Evolutionary conservation across 1,140 invertebrate species (phyloP).

Genomic region (Magallana angulata): DNA sequence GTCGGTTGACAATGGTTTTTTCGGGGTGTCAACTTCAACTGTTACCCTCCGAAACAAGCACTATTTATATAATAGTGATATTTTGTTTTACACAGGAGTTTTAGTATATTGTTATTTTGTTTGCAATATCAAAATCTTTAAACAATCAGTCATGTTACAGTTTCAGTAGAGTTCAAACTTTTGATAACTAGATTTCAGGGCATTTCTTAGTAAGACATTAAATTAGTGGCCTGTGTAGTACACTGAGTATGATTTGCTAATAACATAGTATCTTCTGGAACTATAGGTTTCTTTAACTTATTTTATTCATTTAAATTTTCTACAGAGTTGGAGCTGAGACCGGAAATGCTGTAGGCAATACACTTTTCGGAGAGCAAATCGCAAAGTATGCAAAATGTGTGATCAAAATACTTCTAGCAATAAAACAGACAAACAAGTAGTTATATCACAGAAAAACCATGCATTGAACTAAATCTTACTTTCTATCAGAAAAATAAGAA

Average conservation of each 20-base stretch:
- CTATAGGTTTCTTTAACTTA: background rate
- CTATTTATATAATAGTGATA: too few relatives aligned
- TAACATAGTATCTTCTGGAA: background rate
- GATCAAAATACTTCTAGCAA: too few relatives aligned
- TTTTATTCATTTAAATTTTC: constrained; percentile 15
- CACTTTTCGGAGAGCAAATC: constrained; percentile 55
- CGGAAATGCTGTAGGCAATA: constrained; percentile 16
- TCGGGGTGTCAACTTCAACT: too few relatives aligned
- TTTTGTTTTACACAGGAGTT: too few relatives aligned
- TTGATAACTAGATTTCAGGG: background rate
- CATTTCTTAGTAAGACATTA: background rate
- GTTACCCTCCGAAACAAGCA: too few relatives aligned
- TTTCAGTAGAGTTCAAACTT: background rate
- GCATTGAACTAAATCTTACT: too few relatives aligned
- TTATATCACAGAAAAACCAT: too few relatives aligned
- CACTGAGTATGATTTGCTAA: background rate
- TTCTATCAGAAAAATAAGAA: too few relatives aligned
- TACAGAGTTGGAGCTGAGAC: background rate
- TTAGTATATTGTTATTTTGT: too few relatives aligned
- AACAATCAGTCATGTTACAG: background rate
- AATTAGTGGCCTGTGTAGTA: background rate
- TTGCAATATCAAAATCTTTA: too few relatives aligned
- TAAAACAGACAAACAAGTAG: too few relatives aligned
- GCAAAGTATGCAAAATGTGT: constrained; percentile 44
- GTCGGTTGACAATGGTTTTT: too few relatives aligned